phyloP scores from a whole-genome alignment of 1,140 invertebrate genomes.

The Pogonomyrmex californicus region DNA sequence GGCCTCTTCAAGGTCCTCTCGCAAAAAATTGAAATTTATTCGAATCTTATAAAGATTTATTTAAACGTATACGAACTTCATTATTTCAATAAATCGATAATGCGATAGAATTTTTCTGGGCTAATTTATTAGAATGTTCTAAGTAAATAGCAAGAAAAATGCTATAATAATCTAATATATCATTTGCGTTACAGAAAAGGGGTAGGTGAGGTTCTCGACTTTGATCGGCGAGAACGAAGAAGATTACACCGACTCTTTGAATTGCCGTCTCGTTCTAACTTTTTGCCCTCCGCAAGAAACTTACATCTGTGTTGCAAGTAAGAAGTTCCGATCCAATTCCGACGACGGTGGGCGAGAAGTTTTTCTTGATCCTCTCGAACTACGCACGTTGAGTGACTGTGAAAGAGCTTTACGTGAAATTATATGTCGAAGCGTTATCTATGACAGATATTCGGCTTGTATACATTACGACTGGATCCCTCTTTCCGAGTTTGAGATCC shows the following conservation, averaged over 20 bases:
- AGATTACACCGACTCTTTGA: conserved; percentile 2
- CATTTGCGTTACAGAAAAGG: background rate
- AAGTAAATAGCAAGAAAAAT: background rate
- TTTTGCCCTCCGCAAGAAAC: conserved; percentile 30
- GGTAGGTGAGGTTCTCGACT: background rate
- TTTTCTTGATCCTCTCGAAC: background rate
- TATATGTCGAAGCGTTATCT: conserved; percentile 10
- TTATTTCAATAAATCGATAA: background rate
- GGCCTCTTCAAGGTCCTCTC: conserved; percentile 42
- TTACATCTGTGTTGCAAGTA: conserved; percentile 26
- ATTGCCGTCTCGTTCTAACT: conserved; percentile 13
- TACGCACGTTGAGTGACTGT: background rate
- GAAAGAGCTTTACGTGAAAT: conserved; percentile 8
- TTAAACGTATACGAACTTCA: background rate
- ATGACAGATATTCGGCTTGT: background rate
- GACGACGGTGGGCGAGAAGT: conserved; percentile 9
- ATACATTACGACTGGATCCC: background rate
- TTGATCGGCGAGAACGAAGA: conserved; percentile 10
- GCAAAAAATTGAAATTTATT: background rate
- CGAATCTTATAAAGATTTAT: background rate
- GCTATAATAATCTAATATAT: background rate
- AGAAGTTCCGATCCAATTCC: conserved; percentile 38
- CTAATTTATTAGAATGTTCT: background rate
- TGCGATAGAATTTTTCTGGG: background rate
- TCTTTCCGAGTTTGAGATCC: background rate